These are phyloP conservation scores for Melanotaenia trifasciata DNA, from an alignment of 2,797 vertebrate species.

Conservation along the genomic window DNA sequence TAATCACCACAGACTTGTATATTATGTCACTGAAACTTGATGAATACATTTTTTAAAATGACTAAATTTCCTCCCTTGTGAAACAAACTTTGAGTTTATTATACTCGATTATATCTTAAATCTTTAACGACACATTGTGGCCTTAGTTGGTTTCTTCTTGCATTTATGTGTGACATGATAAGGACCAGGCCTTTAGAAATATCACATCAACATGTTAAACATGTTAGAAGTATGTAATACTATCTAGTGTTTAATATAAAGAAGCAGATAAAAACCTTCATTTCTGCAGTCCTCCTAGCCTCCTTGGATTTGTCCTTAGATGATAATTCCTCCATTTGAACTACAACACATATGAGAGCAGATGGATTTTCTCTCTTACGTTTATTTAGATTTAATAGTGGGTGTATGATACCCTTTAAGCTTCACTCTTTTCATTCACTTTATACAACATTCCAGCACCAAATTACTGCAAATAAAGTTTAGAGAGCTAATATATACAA, in stretches of 20 bases:
- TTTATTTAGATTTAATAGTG: conserved; percentile 60
- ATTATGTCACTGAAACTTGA: conserved; percentile 14
- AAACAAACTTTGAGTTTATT: conserved; percentile 8
- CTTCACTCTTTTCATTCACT: conserved; percentile 33
- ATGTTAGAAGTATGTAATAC: conserved; percentile 16
- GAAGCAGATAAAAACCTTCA: conserved; percentile 18
- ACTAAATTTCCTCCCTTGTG: conserved; percentile 11
- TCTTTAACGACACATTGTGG: conserved; percentile 21
- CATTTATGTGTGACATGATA: conserved; percentile 27
- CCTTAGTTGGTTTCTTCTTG: conserved; percentile 11
- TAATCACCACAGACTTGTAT: conserved; percentile 3
- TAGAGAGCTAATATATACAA: conserved; percentile 55
- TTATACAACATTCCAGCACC: conserved; percentile 67
- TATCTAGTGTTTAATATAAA: conserved; percentile 26
- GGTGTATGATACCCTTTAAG: conserved; percentile 35
- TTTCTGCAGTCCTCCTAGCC: conserved; percentile 10
- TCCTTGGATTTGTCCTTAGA: conserved; percentile 30
- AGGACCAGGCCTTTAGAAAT: conserved; percentile 21
- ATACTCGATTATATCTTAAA: conserved; percentile 17
- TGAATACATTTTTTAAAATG: conserved; percentile 1
- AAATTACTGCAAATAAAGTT: conserved; percentile 70
- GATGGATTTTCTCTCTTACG: conserved; percentile 58
- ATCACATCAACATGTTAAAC: conserved; percentile 23
- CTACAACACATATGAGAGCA: conserved; percentile 27
- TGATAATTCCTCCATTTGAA: conserved; percentile 32